These are phyloP conservation scores for Hippoglossus stenolepis DNA, from an alignment of 2,113 vertebrate species.

Conservation along the genomic window DNA sequence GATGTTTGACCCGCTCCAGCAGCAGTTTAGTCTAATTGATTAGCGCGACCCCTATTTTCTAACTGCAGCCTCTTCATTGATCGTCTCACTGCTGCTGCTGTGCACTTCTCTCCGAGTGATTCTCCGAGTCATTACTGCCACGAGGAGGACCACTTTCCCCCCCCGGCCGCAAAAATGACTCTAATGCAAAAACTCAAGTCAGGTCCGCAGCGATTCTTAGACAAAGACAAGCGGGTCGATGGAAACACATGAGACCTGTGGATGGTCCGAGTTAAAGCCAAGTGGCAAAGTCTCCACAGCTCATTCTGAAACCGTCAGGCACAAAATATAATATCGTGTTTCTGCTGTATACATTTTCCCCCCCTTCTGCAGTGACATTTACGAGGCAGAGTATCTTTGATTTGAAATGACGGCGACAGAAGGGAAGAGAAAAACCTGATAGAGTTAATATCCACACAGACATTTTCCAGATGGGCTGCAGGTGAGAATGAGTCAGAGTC, in stretches of 20 bases:
- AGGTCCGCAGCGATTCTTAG: background rate
- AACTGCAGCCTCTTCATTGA: conserved; percentile 68
- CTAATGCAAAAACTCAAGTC: conserved; percentile 35
- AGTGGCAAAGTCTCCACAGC: background rate
- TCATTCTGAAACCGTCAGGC: background rate
- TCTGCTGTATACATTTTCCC: too few species aligned
- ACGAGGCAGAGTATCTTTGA: too few species aligned
- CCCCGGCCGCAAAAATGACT: background rate
- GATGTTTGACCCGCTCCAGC: conserved; percentile 41
- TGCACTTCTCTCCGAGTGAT: conserved; percentile 42
- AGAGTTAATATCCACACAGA: too few species aligned
- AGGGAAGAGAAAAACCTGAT: too few species aligned
- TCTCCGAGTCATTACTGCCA: conserved; percentile 52
- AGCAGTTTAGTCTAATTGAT: conserved; percentile 71
- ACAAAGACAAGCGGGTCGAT: conserved; percentile 5
- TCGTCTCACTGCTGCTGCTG: conserved; percentile 53
- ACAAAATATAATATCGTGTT: background rate
- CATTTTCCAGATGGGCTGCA: too few species aligned
- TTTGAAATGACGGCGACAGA: too few species aligned
- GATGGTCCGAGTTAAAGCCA: background rate
- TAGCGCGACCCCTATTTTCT: conserved; percentile 53
- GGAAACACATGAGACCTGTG: background rate
- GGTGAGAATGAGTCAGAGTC: too few species aligned
- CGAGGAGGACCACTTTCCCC: conserved; percentile 20
- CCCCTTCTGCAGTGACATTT: too few species aligned